Conservation (phyloP, 1,140 invertebrate species). For the Neelides sp. region DNA sequence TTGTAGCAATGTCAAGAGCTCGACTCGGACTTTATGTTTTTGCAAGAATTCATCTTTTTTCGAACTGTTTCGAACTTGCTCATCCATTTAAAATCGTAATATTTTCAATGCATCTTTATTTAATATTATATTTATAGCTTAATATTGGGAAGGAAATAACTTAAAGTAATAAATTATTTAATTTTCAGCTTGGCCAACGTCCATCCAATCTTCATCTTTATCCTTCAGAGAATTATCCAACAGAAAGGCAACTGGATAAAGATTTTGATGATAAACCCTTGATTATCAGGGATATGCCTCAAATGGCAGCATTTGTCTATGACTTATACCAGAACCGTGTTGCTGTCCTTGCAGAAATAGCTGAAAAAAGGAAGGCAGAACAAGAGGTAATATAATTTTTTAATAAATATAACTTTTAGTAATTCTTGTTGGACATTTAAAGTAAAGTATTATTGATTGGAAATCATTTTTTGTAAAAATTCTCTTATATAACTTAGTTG, state of each 20-base stretch:
- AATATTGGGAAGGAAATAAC: not conserved
- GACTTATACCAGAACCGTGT: constrained; percentile 72
- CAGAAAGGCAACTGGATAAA: constrained; percentile 39
- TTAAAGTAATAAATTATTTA: not conserved
- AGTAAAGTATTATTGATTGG: too few relatives aligned
- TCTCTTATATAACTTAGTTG: too few relatives aligned
- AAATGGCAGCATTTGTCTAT: constrained; percentile 86
- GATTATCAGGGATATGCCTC: constrained; percentile 69
- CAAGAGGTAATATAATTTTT: too few relatives aligned
- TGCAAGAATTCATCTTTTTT: constrained; percentile 78
- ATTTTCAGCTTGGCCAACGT: constrained; percentile 44
- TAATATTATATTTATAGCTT: not conserved
- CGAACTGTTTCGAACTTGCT: constrained; percentile 91
- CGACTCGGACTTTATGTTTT: constrained; percentile 95
- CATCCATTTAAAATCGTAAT: constrained; percentile 81
- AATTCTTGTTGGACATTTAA: too few relatives aligned
- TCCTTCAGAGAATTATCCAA: constrained; percentile 64
- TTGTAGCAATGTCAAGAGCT: constrained; percentile 96
- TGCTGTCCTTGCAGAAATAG: constrained; percentile 30
- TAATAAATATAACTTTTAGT: too few relatives aligned
- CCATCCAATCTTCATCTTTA: constrained; percentile 63
- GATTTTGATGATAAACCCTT: constrained; percentile 35
- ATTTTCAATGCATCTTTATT: constrained; percentile 9
- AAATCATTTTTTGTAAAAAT: too few relatives aligned
- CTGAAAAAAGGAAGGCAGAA: not conserved